Evolutionary conservation across 2,797 vertebrate species (phyloP).

Genomic region (Todus mexicanus): DNA sequence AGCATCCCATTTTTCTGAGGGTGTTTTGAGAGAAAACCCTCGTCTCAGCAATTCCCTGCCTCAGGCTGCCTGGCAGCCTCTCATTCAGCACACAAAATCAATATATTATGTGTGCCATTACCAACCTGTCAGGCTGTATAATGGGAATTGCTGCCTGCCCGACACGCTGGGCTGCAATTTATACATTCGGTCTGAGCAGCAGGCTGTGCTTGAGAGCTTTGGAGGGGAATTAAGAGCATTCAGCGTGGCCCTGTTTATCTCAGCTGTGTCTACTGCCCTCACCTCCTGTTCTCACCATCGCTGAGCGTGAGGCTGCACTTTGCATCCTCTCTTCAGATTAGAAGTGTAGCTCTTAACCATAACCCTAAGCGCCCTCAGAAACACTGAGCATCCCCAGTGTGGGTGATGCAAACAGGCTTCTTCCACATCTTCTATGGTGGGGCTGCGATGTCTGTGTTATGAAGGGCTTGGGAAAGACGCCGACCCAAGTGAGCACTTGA

Average conservation of each 20-base stretch:
- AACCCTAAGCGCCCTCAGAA: neutral
- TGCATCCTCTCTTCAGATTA: neutral
- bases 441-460: neutral
- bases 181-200: neutral
- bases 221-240: neutral
- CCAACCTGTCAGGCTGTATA: neutral
- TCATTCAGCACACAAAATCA: neutral
- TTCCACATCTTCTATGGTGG: fast-evolving
- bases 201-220: neutral
- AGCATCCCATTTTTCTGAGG: neutral
- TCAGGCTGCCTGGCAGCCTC: neutral
- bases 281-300: no score
- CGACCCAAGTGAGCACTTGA: fast-evolving
- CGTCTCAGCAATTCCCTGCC: neutral
- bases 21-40: neutral
- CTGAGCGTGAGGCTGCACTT: neutral
- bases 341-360: neutral
- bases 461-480: neutral
- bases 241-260: neutral
- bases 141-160: neutral
- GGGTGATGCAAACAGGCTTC: neutral
- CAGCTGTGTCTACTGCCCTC: neutral
- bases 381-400: neutral
- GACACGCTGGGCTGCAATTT: neutral
- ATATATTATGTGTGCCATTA: neutral